Conservation (phyloP, 2,797 vertebrate genomes). For the Limosa lapponica region DNA sequence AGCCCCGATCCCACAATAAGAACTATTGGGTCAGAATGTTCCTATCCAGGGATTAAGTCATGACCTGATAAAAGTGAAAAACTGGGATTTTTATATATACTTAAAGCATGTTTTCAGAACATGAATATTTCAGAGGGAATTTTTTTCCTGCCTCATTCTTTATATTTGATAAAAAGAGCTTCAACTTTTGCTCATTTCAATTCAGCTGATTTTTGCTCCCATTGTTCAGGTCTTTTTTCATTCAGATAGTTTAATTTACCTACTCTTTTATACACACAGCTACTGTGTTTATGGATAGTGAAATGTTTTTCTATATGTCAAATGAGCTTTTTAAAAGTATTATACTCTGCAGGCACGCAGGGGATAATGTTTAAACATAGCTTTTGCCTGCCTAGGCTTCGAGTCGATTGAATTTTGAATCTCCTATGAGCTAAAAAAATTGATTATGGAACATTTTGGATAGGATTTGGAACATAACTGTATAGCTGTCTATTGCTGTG, state of each 20-base stretch:
- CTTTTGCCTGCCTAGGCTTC: constrained; percentile 63
- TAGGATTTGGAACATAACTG: constrained; percentile 41
- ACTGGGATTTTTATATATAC: background rate
- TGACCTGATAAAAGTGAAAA: constrained; percentile 60
- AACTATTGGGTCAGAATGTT: constrained; percentile 48
- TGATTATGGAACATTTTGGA: constrained; percentile 67
- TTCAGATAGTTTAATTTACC: constrained; percentile 63
- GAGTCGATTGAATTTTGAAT: constrained; percentile 68
- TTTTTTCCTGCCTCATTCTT: background rate
- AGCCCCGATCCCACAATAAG: constrained; percentile 34
- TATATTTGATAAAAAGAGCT: constrained; percentile 26
- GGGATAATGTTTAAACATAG: constrained; percentile 78
- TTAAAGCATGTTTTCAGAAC: constrained; percentile 28
- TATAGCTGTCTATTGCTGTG: constrained; percentile 10
- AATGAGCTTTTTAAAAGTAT: constrained; percentile 69
- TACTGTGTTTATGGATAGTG: constrained; percentile 51
- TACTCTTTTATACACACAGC: constrained; percentile 57
- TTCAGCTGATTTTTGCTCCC: constrained; percentile 11
- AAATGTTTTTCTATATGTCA: constrained; percentile 60
- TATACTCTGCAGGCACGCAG: constrained; percentile 60
- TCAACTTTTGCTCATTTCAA: constrained; percentile 25
- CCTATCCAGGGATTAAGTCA: constrained; percentile 36
- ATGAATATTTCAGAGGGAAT: constrained; percentile 45
- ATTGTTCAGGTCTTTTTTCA: constrained; percentile 47
- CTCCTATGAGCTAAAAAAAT: constrained; percentile 70